Evolutionary conservation across 2,113 vertebrate species (phyloP).

Genomic region (Corynorhinus townsendii): DNA sequence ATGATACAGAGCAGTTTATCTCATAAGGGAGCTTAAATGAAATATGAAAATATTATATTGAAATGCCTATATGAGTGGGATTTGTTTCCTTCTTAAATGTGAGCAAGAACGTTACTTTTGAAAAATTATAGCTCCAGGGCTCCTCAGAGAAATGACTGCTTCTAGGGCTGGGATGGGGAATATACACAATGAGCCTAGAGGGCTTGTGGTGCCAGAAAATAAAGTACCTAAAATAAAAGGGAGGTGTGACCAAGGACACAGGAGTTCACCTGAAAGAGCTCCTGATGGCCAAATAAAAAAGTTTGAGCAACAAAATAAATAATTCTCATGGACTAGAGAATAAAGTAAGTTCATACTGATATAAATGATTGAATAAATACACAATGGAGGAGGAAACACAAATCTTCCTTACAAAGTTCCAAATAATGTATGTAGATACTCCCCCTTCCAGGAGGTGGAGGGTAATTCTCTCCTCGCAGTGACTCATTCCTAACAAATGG

Average conservation of each 20-base stretch:
- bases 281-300: background rate
- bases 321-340: background rate
- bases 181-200: background rate
- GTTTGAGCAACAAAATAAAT: background rate
- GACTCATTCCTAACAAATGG: background rate
- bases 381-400: background rate
- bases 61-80: background rate
- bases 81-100: conserved; percentile 12
- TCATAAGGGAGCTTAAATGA: background rate
- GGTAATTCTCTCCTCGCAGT: background rate
- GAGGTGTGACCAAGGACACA: background rate
- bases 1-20: background rate
- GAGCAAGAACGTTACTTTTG: background rate
- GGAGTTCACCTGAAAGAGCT: background rate
- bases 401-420: background rate
- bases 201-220: background rate
- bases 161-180: background rate
- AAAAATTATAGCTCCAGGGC: background rate
- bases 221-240: background rate
- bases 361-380: background rate
- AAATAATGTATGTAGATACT: background rate
- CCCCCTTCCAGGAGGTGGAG: background rate
- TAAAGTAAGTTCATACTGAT: conserved; percentile 1
- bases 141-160: background rate
- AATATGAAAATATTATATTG: background rate